A percentile compares a stretch with the other conserved stretches of the same genome.
These are phyloP conservation scores for Lasioglossum villosulum DNA, from an alignment of 2,888 invertebrate species.

Conservation along the genomic window DNA sequence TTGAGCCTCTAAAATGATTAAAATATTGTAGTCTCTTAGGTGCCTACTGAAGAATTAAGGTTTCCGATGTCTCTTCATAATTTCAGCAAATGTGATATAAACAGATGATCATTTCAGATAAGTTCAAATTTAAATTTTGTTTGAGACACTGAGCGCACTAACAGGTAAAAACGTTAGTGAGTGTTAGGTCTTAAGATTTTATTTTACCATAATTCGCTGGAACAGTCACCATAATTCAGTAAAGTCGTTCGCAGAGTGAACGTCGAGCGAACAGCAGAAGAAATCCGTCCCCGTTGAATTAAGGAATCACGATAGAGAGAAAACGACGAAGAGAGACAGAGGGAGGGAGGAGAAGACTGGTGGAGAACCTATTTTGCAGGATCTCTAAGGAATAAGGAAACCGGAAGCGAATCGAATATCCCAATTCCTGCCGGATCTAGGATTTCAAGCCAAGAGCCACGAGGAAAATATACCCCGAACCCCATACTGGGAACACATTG, in stretches of 20 bases:
- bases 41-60: not conserved
- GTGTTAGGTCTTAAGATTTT: not conserved
- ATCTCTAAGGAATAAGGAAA: slow-evolving; percentile 1
- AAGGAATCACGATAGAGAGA: not conserved
- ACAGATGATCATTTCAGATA: not conserved
- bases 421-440: slow-evolving; percentile 2
- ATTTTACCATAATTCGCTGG: not conserved
- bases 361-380: not conserved
- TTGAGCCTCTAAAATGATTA: too few relatives aligned
- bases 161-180: not conserved
- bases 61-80: not conserved
- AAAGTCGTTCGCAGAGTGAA: not conserved
- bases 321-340: not conserved
- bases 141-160: not conserved
- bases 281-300: slow-evolving; percentile 1
- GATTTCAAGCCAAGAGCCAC: not conserved
- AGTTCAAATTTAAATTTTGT: not conserved
- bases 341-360: not conserved
- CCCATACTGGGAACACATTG: not conserved
- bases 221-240: not conserved
- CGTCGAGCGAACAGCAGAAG: slow-evolving; percentile 7
- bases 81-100: not conserved
- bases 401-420: slow-evolving; percentile 16
- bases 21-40: not conserved
- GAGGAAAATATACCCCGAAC: not conserved